Base-by-base conservation (phyloP, 2,797 vertebrate genomes). In the Atherinosoma microstoma region DNA sequence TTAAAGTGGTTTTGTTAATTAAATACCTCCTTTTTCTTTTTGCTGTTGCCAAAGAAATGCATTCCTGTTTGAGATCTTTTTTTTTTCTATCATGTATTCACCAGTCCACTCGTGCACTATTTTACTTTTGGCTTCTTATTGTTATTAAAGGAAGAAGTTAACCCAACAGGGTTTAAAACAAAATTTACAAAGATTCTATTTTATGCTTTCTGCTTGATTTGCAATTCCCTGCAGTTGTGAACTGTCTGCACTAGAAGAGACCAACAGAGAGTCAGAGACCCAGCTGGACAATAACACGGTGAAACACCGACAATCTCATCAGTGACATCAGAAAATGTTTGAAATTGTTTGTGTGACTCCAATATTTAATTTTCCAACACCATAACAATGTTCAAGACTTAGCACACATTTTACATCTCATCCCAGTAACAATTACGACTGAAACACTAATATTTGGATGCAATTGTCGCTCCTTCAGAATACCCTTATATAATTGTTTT, bases 241-340 rank as follows among this genome's bases (percentile, higher is more conserved):
- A 35, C n/a, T 53, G 51, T 11, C 29, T 56, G 22, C 7, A 40
- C 45, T 32, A n/a, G 30, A 58, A 69, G 51, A 24, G 30, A 59
- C 38, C 36, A 34, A 64, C 64, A 67, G 73, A 75, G 76, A 63
- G 67, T 77, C 63, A 30, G 64, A 73, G 78, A 64, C 78, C 34
- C 82, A 84, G 81, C 84, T 88, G 75, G 75, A 71, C 59, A 22
- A 35, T 69, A 64, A 65, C 45, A 58, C 67, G 68, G 49, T 66
- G n/a, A n/a, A n/a, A n/a, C 75, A 71, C 67, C 60, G 34, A 67
- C 70, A 30, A 51, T 83, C 72, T 40, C 13, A 30, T 61, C 62
- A 70, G 56, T 77, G 78, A 84, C 24, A 40, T 58, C 61, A 38
- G 7, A 30, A 45, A 78, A 35, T 59, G 49, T 64, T 49, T 73